These are phyloP conservation scores for Drosophila ohnishii DNA, from an alignment of 1,140 invertebrate species.

Conservation along the genomic window DNA sequence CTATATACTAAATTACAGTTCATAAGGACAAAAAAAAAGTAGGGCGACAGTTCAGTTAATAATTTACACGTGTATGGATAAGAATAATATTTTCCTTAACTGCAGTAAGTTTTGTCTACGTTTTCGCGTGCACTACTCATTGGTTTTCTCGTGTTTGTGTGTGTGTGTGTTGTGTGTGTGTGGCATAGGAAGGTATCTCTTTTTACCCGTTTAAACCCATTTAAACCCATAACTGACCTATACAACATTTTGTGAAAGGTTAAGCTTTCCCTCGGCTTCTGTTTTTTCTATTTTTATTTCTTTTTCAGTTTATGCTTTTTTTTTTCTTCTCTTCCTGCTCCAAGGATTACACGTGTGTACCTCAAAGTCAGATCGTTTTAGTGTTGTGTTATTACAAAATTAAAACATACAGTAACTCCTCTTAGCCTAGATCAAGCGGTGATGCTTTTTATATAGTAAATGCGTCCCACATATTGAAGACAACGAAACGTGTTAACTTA, in stretches of 20 bases:
- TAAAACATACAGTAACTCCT: conserved; percentile 5
- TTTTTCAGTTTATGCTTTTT: no score
- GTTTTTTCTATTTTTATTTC: no score
- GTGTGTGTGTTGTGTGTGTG: neutral
- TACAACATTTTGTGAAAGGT: conserved; percentile 11
- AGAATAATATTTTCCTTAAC: conserved; percentile 43
- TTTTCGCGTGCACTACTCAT: conserved; percentile 23
- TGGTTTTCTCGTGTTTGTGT: conserved; percentile 1
- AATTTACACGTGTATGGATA: conserved; percentile 63
- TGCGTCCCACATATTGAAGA: conserved; percentile 42
- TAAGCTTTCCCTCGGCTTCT: neutral
- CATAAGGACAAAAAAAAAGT: conserved; percentile 20
- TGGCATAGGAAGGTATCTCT: conserved; percentile 20
- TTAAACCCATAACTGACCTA: conserved; percentile 16
- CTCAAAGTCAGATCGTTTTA: neutral
- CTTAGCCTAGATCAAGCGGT: conserved; percentile 34
- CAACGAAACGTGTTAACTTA: conserved; percentile 19
- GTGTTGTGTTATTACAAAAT: neutral
- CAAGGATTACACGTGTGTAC: neutral
- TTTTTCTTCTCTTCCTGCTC: neutral
- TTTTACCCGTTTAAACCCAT: conserved; percentile 2
- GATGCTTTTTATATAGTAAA: conserved; percentile 44
- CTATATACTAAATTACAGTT: conserved; percentile 43
- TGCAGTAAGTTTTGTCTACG: conserved; percentile 53
- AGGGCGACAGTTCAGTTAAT: conserved; percentile 26